phyloP scores from a whole-genome alignment of 1,140 invertebrate species.

The Camponotus pennsylvanicus region DNA sequence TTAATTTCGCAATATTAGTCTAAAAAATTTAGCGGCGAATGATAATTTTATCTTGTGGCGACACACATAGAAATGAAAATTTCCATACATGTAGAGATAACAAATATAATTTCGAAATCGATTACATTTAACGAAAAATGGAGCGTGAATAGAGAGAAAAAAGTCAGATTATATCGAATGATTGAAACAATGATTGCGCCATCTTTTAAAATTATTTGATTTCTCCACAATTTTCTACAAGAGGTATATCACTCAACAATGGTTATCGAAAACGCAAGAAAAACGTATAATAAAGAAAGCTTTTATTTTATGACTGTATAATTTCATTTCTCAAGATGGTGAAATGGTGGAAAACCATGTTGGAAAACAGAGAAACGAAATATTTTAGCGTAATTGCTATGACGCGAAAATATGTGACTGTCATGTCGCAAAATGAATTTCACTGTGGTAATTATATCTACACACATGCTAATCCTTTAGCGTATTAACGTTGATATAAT shows the following conservation, averaged over 20 bases:
- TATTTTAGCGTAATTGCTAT: constrained; percentile 12
- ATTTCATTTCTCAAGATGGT: not conserved
- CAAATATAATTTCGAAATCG: not conserved
- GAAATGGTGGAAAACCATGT: not conserved
- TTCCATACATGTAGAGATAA: not conserved
- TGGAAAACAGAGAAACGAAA: not conserved
- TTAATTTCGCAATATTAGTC: not conserved
- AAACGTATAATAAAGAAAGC: not conserved
- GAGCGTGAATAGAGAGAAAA: not conserved
- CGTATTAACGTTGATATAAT: not conserved
- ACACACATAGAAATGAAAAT: not conserved
- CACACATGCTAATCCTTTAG: not conserved
- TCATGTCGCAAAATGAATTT: not conserved
- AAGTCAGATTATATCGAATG: not conserved
- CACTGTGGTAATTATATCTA: not conserved
- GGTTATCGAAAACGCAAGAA: not conserved
- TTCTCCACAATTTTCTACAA: not conserved
- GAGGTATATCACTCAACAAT: not conserved
- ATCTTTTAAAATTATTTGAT: constrained; percentile 4
- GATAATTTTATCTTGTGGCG: not conserved
- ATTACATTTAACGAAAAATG: not conserved
- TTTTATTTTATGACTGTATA: not conserved
- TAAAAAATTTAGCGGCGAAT: not conserved
- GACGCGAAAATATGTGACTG: not conserved
- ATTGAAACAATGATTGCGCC: not conserved